Percentiles rank a stretch among this genome's conserved stretches.
Conservation (phyloP, 2,888 invertebrate species). For the Polyommatus icarus region DNA sequence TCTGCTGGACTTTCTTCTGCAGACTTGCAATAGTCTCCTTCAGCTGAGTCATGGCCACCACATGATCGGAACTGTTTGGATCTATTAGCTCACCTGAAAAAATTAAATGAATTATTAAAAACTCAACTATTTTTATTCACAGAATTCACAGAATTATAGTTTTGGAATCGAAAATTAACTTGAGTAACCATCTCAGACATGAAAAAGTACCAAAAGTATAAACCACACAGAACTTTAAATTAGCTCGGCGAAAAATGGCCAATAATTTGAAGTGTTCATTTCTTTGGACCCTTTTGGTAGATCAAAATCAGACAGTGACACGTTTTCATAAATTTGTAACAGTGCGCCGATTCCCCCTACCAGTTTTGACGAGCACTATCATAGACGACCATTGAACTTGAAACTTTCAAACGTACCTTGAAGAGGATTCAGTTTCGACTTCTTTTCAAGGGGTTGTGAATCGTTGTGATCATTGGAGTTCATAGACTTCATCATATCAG, state of each 20-base stretch:
- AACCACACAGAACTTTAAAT: no score
- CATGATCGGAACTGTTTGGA: slow-evolving; percentile 94
- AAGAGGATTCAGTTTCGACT: slow-evolving; percentile 69
- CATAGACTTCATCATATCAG: slow-evolving; percentile 80
- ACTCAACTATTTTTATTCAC: slow-evolving; percentile 26
- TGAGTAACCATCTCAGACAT: not conserved
- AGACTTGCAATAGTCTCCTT: slow-evolving; percentile 95
- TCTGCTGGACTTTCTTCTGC: slow-evolving; percentile 91
- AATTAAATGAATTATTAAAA: no score
- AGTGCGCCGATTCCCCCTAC: no score
- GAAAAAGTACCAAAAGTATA: no score
- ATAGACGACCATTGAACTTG: no score
- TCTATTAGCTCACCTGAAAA: slow-evolving; percentile 80
- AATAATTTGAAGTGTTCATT: no score
- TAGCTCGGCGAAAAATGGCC: no score
- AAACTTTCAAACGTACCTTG: slow-evolving; percentile 57
- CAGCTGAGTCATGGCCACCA: slow-evolving; percentile 96
- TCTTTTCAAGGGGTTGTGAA: slow-evolving; percentile 69
- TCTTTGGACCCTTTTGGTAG: no score
- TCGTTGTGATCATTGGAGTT: slow-evolving; percentile 64
- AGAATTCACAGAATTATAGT: no score
- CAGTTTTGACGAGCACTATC: no score
- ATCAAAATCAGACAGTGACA: no score
- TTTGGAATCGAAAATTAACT: not conserved
- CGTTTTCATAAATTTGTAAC: no score